Conservation (phyloP, 2,888 invertebrate genomes). For the Pachycephus smyrnensis region DNA sequence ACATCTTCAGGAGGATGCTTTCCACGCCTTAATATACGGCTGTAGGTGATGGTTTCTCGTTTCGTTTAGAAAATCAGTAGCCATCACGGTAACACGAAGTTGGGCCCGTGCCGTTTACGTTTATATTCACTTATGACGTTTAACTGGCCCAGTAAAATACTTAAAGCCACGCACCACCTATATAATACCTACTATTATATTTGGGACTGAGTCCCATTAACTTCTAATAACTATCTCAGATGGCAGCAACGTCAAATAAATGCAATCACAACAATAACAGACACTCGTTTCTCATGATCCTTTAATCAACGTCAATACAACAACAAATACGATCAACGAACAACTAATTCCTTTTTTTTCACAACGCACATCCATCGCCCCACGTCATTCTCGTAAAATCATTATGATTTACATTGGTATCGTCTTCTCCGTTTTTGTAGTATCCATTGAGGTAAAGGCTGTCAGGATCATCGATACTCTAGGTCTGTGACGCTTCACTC, state of each 20-base stretch:
- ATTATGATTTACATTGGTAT: background rate
- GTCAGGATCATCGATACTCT: background rate
- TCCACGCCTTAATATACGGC: background rate
- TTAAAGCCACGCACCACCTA: background rate
- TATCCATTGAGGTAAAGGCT: background rate
- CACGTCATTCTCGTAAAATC: background rate
- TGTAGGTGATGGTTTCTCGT: background rate
- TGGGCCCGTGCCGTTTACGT: background rate
- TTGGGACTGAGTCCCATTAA: background rate
- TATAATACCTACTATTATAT: background rate
- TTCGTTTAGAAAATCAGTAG: background rate
- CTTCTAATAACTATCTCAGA: background rate
- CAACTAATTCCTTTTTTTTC: background rate
- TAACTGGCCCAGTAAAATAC: background rate
- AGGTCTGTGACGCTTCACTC: conserved; percentile 52
- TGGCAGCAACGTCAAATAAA: background rate
- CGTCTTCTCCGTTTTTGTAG: background rate
- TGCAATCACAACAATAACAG: background rate
- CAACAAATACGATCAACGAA: background rate
- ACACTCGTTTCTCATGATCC: background rate
- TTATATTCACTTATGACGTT: background rate
- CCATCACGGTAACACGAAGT: background rate
- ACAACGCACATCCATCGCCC: background rate
- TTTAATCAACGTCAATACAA: background rate
- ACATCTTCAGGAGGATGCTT: background rate